A percentile compares a stretch with the other conserved stretches of the same genome.
Evolutionary conservation across 1,140 invertebrate species (phyloP).

Genomic region (Heliconius eleuchia): DNA sequence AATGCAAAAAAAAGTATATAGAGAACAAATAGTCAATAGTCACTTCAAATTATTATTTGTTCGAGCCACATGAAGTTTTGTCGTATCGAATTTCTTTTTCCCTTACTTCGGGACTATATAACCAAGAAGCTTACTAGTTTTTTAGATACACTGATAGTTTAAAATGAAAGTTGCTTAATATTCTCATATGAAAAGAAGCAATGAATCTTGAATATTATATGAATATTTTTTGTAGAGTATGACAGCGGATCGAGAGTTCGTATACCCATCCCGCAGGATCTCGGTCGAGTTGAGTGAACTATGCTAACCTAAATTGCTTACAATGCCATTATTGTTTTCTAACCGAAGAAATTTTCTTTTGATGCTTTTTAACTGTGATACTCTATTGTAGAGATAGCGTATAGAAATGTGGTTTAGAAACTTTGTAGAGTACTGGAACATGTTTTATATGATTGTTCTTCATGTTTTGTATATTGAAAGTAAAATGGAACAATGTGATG

Average conservation of each 20-base stretch:
- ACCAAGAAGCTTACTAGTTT: not conserved
- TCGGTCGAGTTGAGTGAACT: conserved; percentile 69
- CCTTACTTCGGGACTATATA: conserved; percentile 36
- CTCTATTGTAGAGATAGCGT: conserved; percentile 51
- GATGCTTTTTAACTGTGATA: conserved; percentile 58
- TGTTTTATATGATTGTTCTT: not conserved
- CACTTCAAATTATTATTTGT: conserved; percentile 78
- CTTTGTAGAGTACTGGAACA: conserved; percentile 16
- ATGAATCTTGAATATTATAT: conserved; percentile 40
- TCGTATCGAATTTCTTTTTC: conserved; percentile 63
- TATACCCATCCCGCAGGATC: conserved; percentile 59
- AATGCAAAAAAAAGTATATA: conserved; percentile 57
- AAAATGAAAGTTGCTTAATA: not conserved
- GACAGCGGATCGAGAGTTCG: not conserved
- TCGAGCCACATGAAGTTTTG: conserved; percentile 70
- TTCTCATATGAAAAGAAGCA: conserved; percentile 36
- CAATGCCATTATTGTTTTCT: conserved; percentile 69
- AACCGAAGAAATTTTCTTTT: conserved; percentile 63
- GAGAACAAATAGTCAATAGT: conserved; percentile 78
- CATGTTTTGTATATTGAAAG: not conserved
- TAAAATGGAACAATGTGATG: too few relatives aligned
- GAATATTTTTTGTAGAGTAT: not conserved
- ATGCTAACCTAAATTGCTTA: conserved; percentile 73
- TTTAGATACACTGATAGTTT: conserved; percentile 41
- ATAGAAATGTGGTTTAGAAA: conserved; percentile 40